phyloP scores from a whole-genome alignment of 2,797 vertebrate genomes.

The Poeciliopsis infans region DNA sequence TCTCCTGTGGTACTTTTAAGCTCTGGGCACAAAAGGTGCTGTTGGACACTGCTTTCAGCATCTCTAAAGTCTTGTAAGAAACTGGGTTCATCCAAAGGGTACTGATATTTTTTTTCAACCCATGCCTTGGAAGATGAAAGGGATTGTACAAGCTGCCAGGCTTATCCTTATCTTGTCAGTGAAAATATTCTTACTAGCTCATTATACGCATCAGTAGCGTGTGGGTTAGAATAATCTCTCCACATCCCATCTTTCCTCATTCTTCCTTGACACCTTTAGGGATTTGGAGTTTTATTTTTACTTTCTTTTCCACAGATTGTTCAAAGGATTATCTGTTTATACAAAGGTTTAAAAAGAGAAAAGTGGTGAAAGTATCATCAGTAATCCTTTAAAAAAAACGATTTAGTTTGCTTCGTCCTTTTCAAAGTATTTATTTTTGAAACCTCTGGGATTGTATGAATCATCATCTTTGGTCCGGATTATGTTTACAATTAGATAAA shows the following conservation, averaged over 20 bases:
- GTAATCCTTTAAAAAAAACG: slow-evolving; percentile 49
- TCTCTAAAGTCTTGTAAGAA: slow-evolving; percentile 60
- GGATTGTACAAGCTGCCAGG: slow-evolving; percentile 40
- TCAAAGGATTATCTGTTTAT: slow-evolving; percentile 56
- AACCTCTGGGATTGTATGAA: slow-evolving; percentile 36
- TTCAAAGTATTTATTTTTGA: slow-evolving; percentile 37
- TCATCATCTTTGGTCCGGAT: slow-evolving; percentile 37
- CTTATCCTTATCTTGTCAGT: slow-evolving; percentile 74
- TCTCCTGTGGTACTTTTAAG: slow-evolving; percentile 62
- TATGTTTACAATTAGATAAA: slow-evolving; percentile 39
- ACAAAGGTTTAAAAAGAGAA: slow-evolving; percentile 35
- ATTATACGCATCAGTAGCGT: slow-evolving; percentile 38
- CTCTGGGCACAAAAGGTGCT: slow-evolving; percentile 63
- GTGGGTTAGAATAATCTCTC: slow-evolving; percentile 50
- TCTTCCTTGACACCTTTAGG: slow-evolving; percentile 32
- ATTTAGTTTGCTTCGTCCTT: slow-evolving; percentile 49
- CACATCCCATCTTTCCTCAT: background rate
- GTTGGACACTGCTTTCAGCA: slow-evolving; percentile 54
- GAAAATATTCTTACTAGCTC: slow-evolving; percentile 43
- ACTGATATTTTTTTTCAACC: slow-evolving; percentile 40
- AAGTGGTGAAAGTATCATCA: slow-evolving; percentile 61
- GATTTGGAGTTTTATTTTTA: slow-evolving; percentile 36
- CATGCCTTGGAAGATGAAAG: slow-evolving; percentile 69
- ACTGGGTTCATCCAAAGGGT: slow-evolving; percentile 76
- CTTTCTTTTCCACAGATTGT: slow-evolving; percentile 61